These are phyloP conservation scores for Sturnira hondurensis DNA, from an alignment of 2,113 vertebrate genomes.

Conservation along the genomic window DNA sequence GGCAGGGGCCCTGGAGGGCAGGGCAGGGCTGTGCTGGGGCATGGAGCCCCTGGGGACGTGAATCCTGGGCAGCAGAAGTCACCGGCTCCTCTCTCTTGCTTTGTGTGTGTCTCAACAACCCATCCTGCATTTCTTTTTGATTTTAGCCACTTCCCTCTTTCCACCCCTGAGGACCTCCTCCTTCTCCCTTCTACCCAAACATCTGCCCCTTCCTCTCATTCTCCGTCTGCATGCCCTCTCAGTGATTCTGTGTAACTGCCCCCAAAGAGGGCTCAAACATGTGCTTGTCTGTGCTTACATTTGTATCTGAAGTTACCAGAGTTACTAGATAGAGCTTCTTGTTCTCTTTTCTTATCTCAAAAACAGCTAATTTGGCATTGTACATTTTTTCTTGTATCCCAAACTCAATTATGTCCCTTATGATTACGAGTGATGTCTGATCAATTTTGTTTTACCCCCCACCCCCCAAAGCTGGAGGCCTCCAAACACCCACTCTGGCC, in stretches of 20 bases:
- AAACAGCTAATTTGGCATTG: background rate
- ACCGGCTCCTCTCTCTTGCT: background rate
- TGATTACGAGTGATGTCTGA: background rate
- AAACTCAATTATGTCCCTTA: background rate
- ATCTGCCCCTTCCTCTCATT: background rate
- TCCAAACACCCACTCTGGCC: background rate
- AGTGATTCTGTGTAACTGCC: background rate
- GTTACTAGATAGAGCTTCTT: background rate
- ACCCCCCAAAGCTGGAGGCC: background rate
- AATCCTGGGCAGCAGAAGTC: background rate
- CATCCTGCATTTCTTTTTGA: background rate
- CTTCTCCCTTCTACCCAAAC: background rate
- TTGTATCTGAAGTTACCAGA: background rate
- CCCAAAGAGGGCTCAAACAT: background rate
- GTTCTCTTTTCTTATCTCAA: background rate
- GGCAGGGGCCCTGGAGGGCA: background rate
- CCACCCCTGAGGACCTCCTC: background rate
- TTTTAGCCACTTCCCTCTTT: background rate
- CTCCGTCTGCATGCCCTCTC: background rate
- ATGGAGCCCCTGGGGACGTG: rapidly evolving
- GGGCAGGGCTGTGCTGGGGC: background rate
- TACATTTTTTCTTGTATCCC: background rate
- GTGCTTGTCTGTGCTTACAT: background rate
- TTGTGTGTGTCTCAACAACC: background rate
- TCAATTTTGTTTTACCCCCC: background rate